Percentiles rank a stretch among this genome's conserved stretches.
Evolutionary conservation across 2,888 invertebrate genomes (phyloP).

Genomic region (Andrena bucephala): DNA sequence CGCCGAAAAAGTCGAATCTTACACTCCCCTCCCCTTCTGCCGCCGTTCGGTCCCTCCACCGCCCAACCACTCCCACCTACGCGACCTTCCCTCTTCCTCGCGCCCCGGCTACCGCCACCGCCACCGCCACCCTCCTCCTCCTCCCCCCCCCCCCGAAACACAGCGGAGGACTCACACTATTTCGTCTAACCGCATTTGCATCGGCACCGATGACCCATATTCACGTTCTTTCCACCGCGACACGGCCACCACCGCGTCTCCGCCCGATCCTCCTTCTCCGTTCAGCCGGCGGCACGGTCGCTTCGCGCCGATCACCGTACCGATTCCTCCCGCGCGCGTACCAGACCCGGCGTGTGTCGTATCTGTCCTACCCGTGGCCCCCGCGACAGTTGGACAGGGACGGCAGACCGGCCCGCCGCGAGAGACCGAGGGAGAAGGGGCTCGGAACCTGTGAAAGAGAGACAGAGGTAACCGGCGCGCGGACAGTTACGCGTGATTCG

Average conservation of each 20-base stretch:
- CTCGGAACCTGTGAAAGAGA: conserved; percentile 12
- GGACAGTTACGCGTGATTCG: conserved; percentile 73
- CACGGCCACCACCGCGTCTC: conserved; percentile 46
- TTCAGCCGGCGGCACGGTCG: conserved; percentile 20
- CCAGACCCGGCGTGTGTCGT: conserved; percentile 3
- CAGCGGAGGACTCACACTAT: conserved; percentile 63
- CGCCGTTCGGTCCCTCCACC: conserved; percentile 57
- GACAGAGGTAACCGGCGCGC: conserved; percentile 27
- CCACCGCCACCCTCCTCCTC: not conserved
- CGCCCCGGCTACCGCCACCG: conserved; percentile 44
- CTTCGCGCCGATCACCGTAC: conserved; percentile 29
- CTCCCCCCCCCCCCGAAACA: conserved; percentile 29
- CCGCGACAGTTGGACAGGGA: conserved; percentile 14
- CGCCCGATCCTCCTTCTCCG: conserved; percentile 42
- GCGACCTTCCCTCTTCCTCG: conserved; percentile 60
- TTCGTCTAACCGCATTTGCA: conserved; percentile 82
- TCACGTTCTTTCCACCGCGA: conserved; percentile 75
- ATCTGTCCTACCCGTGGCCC: conserved; percentile 22
- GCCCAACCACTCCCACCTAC: conserved; percentile 65
- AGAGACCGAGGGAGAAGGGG: conserved; percentile 1
- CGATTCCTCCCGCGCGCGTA: conserved; percentile 34
- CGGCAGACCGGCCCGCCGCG: conserved; percentile 1
- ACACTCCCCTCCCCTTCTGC: conserved; percentile 48
- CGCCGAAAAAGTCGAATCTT: conserved; percentile 66
- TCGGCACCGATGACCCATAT: conserved; percentile 84